phyloP scores from a whole-genome alignment of 2,113 vertebrate genomes.

The Apistogramma diplotaenia region DNA sequence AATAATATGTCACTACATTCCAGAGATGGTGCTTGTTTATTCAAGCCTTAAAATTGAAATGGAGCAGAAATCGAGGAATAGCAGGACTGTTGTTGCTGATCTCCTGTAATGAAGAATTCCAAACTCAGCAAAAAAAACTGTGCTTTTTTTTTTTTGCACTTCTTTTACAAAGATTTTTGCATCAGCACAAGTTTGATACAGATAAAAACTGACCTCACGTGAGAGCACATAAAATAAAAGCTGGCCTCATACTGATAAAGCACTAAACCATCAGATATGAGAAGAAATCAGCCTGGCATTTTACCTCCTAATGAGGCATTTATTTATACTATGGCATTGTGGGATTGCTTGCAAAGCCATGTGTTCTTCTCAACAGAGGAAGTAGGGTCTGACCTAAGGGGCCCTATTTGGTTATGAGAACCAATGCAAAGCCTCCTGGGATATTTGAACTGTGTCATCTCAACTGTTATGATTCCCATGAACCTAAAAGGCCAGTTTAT shows the following conservation, averaged over 20 bases:
- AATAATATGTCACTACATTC: slow-evolving; percentile 10
- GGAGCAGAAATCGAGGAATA: neutral
- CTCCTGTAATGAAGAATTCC: neutral
- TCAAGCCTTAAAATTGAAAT: neutral
- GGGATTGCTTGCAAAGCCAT: slow-evolving; percentile 55
- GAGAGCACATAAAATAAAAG: neutral
- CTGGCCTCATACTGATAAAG: neutral
- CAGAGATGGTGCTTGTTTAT: slow-evolving; percentile 10
- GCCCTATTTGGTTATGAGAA: slow-evolving; percentile 71
- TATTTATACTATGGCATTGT: slow-evolving; percentile 44
- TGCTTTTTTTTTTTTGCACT: neutral
- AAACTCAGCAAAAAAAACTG: neutral
- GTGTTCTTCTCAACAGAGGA: slow-evolving; percentile 58
- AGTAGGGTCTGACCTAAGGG: slow-evolving; percentile 62
- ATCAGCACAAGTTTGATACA: neutral
- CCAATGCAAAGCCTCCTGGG: slow-evolving; percentile 59
- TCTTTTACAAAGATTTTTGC: neutral
- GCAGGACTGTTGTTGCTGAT: neutral
- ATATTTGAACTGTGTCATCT: slow-evolving; percentile 52
- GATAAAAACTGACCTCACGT: neutral
- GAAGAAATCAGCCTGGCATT: neutral
- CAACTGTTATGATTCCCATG: slow-evolving; percentile 73
- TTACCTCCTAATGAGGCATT: neutral
- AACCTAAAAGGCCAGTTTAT: slow-evolving; percentile 39
- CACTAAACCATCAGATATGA: neutral